Percentiles rank a stretch among this genome's conserved stretches.
These are phyloP conservation scores for Bucco capensis DNA, from an alignment of 2,113 vertebrate genomes.

Conservation along the genomic window DNA sequence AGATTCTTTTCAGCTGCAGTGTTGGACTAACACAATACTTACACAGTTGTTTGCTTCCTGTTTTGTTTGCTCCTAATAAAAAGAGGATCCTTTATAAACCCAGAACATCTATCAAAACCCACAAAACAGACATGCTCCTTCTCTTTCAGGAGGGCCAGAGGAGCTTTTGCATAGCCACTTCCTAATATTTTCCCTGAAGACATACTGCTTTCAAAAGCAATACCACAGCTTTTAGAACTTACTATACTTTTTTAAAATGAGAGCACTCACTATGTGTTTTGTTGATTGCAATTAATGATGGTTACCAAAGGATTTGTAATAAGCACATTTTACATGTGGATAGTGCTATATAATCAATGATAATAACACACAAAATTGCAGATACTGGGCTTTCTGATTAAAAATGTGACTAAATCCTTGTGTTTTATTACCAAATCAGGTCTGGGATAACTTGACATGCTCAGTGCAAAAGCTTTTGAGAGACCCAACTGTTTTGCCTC, in stretches of 20 bases:
- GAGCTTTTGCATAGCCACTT: neutral
- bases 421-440: neutral
- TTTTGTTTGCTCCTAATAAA: neutral
- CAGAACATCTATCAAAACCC: neutral
- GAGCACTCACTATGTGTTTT: neutral
- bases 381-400: neutral
- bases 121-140: neutral
- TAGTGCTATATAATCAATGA: neutral
- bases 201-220: neutral
- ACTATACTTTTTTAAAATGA: neutral
- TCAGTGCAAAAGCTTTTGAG: neutral
- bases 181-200: neutral
- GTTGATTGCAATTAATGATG: neutral
- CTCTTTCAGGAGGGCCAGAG: neutral
- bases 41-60: neutral
- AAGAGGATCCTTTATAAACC: neutral
- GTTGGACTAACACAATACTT: neutral
- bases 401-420: neutral
- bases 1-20: neutral
- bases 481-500: neutral
- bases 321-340: neutral
- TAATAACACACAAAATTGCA: neutral
- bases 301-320: neutral
- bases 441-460: neutral
- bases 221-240: neutral